phyloP scores from a whole-genome alignment of 2,888 invertebrate species.

The Zonitis immaculata region DNA sequence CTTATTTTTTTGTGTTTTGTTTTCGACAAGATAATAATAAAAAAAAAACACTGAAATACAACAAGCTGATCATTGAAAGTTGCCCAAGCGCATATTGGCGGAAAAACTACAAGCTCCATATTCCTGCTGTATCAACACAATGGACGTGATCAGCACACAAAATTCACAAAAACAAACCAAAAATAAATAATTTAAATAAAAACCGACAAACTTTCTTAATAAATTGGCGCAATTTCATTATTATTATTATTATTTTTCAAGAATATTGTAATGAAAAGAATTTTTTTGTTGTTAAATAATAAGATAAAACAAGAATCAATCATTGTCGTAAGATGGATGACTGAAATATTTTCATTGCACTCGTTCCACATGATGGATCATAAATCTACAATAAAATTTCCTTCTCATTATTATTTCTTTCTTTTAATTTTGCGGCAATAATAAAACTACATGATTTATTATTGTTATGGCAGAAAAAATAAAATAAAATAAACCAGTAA shows the following conservation, averaged over 20 bases:
- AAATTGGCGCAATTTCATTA: no score
- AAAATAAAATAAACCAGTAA: no score
- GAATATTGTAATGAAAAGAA: no score
- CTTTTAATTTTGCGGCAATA: no score
- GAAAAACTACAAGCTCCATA: slow-evolving; percentile 21
- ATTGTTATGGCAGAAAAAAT: no score
- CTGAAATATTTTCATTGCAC: slow-evolving; percentile 17
- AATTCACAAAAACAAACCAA: slow-evolving; percentile 25
- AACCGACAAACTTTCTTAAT: slow-evolving; percentile 21
- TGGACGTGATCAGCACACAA: slow-evolving; percentile 26
- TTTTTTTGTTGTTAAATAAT: no score
- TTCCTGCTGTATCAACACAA: slow-evolving; percentile 23
- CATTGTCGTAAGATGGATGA: slow-evolving; percentile 8
- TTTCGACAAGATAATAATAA: no score
- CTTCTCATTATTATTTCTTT: slow-evolving; percentile 3
- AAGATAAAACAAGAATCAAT: slow-evolving; percentile 6
- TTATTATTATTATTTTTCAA: no score
- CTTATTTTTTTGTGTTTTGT: no score
- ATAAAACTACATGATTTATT: no score
- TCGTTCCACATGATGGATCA: slow-evolving; percentile 15
- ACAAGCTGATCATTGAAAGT: not conserved
- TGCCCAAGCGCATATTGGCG: slow-evolving; percentile 16
- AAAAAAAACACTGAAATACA: not conserved
- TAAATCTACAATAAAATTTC: slow-evolving; percentile 13
- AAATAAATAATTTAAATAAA: slow-evolving; percentile 19